Conservation (phyloP, 2,888 invertebrate genomes). For the Charanyca ferruginea region DNA sequence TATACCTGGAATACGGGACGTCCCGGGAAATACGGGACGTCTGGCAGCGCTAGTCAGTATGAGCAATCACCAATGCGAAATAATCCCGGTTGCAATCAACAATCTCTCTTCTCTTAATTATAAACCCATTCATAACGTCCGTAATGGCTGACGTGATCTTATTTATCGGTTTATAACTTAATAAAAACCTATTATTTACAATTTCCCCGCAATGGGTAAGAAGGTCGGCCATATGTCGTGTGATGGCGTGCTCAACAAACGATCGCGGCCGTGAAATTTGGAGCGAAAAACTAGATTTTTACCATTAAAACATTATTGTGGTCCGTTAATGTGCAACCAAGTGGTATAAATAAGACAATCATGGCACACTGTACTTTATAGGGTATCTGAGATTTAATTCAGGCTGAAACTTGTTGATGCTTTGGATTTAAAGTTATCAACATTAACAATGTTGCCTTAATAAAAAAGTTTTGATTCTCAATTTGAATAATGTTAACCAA, state of each 20-base stretch:
- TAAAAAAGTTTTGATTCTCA: conserved; percentile 1
- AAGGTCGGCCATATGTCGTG: conserved; percentile 62
- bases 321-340: conserved; percentile 58
- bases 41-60: no score
- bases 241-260: conserved; percentile 55
- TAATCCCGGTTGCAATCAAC: conserved; percentile 24
- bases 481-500: conserved; percentile 12
- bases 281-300: conserved; percentile 81
- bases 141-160: conserved; percentile 22
- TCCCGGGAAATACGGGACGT: no score
- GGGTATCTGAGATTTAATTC: neutral
- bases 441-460: neutral
- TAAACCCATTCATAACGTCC: conserved; percentile 26
- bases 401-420: conserved; percentile 5
- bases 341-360: conserved; percentile 48
- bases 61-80: conserved; percentile 2
- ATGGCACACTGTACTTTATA: conserved; percentile 22
- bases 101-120: conserved; percentile 30
- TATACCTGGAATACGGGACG: no score
- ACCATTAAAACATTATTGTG: conserved; percentile 67
- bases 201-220: conserved; percentile 63
- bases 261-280: conserved; percentile 80
- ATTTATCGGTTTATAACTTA: conserved; percentile 40
- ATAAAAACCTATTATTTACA: conserved; percentile 54
- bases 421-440: neutral